phyloP scores from a whole-genome alignment of 2,888 invertebrate genomes.

The Taphrorychus bicolor region DNA sequence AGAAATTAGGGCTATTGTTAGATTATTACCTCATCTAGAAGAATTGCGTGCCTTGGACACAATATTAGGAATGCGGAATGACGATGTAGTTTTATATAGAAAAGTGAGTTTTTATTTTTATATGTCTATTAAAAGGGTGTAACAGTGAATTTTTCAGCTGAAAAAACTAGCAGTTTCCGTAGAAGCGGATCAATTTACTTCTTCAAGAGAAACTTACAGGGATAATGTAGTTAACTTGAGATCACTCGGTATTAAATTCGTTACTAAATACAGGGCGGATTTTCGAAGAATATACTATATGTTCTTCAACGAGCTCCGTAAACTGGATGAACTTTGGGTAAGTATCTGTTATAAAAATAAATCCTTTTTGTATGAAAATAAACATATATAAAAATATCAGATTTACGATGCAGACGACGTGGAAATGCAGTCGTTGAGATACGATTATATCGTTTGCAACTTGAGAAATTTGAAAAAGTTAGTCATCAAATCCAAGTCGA shows the following conservation, averaged over 20 bases:
- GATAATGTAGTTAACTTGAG: conserved; percentile 30
- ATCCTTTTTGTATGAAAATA: not conserved
- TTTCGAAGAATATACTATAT: conserved; percentile 35
- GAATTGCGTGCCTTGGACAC: conserved; percentile 40
- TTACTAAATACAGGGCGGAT: conserved; percentile 33
- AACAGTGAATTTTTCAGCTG: conserved; percentile 23
- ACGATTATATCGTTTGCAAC: conserved; percentile 40
- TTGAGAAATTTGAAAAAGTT: conserved; percentile 41
- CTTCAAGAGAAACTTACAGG: conserved; percentile 24
- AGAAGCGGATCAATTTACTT: conserved; percentile 33
- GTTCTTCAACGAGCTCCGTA: conserved; percentile 37
- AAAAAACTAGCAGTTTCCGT: conserved; percentile 38
- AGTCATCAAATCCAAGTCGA: conserved; percentile 44
- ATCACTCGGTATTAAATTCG: conserved; percentile 36
- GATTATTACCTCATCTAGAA: conserved; percentile 31
- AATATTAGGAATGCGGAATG: conserved; percentile 35
- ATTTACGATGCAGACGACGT: conserved; percentile 37
- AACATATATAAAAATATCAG: conserved; percentile 14
- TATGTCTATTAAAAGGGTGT: not conserved
- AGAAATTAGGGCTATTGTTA: conserved; percentile 33
- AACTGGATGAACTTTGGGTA: conserved; percentile 41
- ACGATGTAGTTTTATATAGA: conserved; percentile 33
- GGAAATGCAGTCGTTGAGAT: conserved; percentile 31
- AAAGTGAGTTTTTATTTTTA: conserved; percentile 25
- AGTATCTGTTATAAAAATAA: not conserved